Evolutionary conservation across 1,140 invertebrate species (phyloP).

Genomic region (Eciton burchellii): DNA sequence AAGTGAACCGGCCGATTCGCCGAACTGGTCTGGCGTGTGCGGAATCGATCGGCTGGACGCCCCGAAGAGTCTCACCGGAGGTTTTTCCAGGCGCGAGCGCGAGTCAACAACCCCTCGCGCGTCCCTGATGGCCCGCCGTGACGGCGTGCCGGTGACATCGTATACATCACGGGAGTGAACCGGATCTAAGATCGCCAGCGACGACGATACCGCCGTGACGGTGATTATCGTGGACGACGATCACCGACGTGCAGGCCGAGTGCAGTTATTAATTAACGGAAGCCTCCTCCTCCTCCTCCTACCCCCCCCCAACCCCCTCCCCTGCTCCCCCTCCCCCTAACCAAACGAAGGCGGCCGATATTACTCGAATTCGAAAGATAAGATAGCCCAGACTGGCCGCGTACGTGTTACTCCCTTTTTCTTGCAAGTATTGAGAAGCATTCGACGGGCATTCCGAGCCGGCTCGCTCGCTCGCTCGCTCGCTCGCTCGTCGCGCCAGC

Average conservation of each 20-base stretch:
- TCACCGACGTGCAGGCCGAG: not conserved
- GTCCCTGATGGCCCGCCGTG: slow-evolving; percentile 65
- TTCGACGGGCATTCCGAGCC: slow-evolving; percentile 24
- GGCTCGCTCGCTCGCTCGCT: too few relatives aligned
- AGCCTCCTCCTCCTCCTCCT: too few relatives aligned
- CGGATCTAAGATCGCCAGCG: slow-evolving; percentile 14
- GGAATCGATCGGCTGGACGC: slow-evolving; percentile 79
- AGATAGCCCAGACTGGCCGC: not conserved
- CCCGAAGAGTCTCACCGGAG: slow-evolving; percentile 76
- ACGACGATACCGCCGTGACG: not conserved
- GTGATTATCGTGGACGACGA: slow-evolving; percentile 19
- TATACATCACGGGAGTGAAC: slow-evolving; percentile 33
- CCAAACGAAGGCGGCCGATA: not conserved
- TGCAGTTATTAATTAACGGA: slow-evolving; percentile 41
- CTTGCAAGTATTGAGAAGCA: not conserved
- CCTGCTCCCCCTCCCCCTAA: too few relatives aligned
- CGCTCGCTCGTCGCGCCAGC: not conserved
- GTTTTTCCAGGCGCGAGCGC: slow-evolving; percentile 77
- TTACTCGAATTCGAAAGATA: slow-evolving; percentile 29
- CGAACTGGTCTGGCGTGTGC: slow-evolving; percentile 79
- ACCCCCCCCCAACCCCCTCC: too few relatives aligned
- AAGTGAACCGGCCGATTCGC: slow-evolving; percentile 79
- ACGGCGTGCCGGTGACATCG: slow-evolving; percentile 18
- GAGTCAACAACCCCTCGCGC: slow-evolving; percentile 74
- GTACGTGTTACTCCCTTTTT: not conserved